These are phyloP conservation scores for Onychostoma macrolepis DNA, from an alignment of 2,113 vertebrate genomes.

Conservation along the genomic window DNA sequence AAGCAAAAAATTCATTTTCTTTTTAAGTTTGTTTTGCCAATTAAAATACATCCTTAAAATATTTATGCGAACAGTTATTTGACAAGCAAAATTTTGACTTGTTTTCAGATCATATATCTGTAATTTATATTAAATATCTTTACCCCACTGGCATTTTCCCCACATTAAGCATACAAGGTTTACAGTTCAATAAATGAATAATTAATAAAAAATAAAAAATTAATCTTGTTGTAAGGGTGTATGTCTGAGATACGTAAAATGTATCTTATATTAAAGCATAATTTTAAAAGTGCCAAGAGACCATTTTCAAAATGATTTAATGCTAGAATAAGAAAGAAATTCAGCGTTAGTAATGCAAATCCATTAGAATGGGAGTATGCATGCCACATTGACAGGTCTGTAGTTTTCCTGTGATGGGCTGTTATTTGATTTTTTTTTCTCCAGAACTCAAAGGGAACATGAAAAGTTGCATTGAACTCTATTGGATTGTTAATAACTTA, in stretches of 20 bases:
- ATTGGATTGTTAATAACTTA: neutral
- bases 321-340: neutral
- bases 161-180: neutral
- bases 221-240: too few species aligned
- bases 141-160: neutral
- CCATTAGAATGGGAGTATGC: neutral
- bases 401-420: neutral
- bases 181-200: neutral
- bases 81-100: neutral
- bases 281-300: neutral
- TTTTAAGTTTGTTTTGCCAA: neutral
- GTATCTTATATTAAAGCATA: neutral
- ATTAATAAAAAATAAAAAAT: too few species aligned
- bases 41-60: neutral
- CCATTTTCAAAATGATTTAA: neutral
- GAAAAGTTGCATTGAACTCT: neutral
- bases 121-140: neutral
- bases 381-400: neutral
- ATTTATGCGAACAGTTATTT: neutral
- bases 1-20: constrained; percentile 7
- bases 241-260: neutral
- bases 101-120: neutral
- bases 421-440: neutral
- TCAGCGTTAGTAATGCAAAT: neutral
- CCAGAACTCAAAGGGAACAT: neutral